Evolutionary conservation across 1,140 invertebrate genomes (phyloP).

Genomic region (Babylonia areolata): DNA sequence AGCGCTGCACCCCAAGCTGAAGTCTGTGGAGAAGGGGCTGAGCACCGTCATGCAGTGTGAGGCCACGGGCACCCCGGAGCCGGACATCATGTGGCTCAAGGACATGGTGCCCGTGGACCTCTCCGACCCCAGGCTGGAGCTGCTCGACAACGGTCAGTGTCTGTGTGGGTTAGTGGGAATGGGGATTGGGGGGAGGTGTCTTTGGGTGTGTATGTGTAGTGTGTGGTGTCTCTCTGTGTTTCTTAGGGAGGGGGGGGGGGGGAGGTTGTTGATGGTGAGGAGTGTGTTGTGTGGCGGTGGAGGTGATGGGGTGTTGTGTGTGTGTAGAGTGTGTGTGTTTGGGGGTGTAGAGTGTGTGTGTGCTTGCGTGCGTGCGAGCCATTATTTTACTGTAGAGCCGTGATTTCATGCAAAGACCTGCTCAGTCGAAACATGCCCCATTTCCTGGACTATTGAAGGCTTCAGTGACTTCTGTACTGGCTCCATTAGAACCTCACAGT

Average conservation of each 20-base stretch:
- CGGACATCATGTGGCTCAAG: conserved; percentile 92
- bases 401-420: too few relatives aligned
- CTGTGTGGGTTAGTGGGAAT: too few relatives aligned
- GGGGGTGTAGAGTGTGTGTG: conserved; percentile 15
- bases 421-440: too few relatives aligned
- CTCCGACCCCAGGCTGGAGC: conserved; percentile 87
- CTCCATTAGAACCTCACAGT: too few relatives aligned
- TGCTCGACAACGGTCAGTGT: conserved; percentile 82
- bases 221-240: neutral
- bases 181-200: neutral
- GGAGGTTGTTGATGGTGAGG: neutral
- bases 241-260: neutral
- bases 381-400: too few relatives aligned
- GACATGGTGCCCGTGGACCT: conserved; percentile 92
- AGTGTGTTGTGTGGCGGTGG: neutral
- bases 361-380: neutral
- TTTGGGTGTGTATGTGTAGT: neutral
- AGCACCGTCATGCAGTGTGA: conserved; percentile 91
- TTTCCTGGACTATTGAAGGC: too few relatives aligned
- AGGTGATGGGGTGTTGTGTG: too few relatives aligned
- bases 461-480: too few relatives aligned
- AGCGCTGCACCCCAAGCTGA: conserved; percentile 86
- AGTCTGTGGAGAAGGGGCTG: conserved; percentile 97
- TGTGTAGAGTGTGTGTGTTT: neutral
- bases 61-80: conserved; percentile 90